Percentiles rank a stretch among this genome's conserved stretches.
Evolutionary conservation across 2,888 invertebrate species (phyloP).

Genomic region (Chesias legatella): DNA sequence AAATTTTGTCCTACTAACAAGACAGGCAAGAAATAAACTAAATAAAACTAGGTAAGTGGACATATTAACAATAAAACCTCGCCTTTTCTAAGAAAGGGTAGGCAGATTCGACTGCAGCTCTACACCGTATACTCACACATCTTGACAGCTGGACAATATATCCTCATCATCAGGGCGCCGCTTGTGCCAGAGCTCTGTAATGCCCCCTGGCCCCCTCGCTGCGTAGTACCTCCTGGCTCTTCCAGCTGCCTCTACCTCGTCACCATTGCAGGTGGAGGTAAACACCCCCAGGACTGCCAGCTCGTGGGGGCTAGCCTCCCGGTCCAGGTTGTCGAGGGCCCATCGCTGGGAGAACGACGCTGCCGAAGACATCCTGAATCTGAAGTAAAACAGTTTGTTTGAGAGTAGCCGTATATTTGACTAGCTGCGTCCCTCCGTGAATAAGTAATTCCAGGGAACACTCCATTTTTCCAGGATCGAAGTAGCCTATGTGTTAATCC

Average conservation of each 20-base stretch:
- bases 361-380: constrained; percentile 68
- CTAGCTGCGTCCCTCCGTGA: no score
- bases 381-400: constrained; percentile 26
- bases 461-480: no score
- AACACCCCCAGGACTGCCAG: constrained; percentile 55
- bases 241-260: constrained; percentile 59
- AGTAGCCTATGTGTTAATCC: no score
- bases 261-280: constrained; percentile 55
- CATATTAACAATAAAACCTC: no score
- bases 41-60: no score
- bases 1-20: no score
- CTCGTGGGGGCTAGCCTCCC: constrained; percentile 53
- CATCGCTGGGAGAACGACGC: constrained; percentile 76
- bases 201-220: constrained; percentile 62
- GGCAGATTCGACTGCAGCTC: no score
- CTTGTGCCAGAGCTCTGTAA: constrained; percentile 65
- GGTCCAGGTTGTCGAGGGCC: constrained; percentile 68
- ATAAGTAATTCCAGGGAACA: no score
- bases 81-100: no score
- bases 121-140: constrained; percentile 52
- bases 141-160: constrained; percentile 70
- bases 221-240: constrained; percentile 64
- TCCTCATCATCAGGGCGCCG: constrained; percentile 70
- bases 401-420: no score
- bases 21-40: no score